Evolutionary conservation across 2,888 invertebrate species (phyloP).

Genomic region (Tipula lateralis): DNA sequence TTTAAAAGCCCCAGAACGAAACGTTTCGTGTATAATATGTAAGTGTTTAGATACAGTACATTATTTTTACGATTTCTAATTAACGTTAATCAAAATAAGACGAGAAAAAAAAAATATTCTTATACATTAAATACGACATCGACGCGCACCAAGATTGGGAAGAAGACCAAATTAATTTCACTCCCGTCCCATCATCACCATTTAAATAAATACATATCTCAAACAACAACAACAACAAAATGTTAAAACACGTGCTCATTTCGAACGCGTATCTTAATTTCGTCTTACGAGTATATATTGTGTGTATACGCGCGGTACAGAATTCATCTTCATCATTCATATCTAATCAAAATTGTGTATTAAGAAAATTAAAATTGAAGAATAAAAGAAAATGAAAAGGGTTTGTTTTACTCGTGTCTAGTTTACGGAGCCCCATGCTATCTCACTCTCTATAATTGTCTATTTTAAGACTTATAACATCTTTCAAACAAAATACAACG

Average conservation of each 20-base stretch:
- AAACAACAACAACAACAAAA: too few relatives aligned
- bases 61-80: constrained; percentile 9
- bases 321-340: background rate
- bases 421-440: background rate
- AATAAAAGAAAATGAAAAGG: background rate
- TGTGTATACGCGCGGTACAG: background rate
- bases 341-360: constrained; percentile 12
- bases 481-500: background rate
- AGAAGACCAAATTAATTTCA: background rate
- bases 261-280: background rate
- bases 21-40: too few relatives aligned
- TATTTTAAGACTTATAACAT: background rate
- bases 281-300: background rate
- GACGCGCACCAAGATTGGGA: background rate
- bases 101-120: background rate
- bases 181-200: background rate
- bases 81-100: constrained; percentile 24
- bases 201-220: background rate
- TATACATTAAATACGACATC: background rate
- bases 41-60: background rate
- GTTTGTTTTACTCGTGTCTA: background rate
- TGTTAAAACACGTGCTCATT: background rate
- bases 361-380: background rate
- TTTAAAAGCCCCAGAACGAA: background rate
- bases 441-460: background rate